Evolutionary conservation across 2,797 vertebrate genomes (phyloP).

Genomic region (Ispidina lecontei): DNA sequence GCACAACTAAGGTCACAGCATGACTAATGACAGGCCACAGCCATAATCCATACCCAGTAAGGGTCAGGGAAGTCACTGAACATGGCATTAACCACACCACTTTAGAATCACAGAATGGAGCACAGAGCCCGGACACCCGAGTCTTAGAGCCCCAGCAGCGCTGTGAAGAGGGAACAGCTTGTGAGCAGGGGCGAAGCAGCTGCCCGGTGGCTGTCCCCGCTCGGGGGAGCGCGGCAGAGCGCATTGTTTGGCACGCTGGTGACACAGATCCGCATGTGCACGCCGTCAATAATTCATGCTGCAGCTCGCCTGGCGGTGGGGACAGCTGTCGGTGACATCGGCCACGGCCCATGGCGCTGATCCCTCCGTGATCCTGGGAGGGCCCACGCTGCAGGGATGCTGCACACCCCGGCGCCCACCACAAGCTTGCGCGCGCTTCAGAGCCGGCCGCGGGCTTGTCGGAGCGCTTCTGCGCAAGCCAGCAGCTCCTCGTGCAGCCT

Average conservation of each 20-base stretch:
- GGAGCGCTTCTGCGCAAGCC: fast-evolving
- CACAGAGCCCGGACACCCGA: not conserved
- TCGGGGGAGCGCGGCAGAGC: slow-evolving; percentile 74
- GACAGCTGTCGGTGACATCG: slow-evolving; percentile 95
- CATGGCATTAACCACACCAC: too few relatives aligned
- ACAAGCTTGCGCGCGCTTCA: fast-evolving
- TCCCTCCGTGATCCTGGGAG: slow-evolving; percentile 85
- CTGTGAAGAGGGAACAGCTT: slow-evolving; percentile 49
- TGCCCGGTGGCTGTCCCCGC: slow-evolving; percentile 43
- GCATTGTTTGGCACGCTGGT: slow-evolving; percentile 75
- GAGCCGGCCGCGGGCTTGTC: fast-evolving
- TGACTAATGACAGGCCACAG: too few relatives aligned
- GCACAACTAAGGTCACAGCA: too few relatives aligned
- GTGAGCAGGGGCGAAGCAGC: slow-evolving; percentile 78
- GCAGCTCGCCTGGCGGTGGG: slow-evolving; percentile 88
- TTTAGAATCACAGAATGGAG: not conserved
- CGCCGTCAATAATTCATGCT: slow-evolving; percentile 86
- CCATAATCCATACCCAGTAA: not conserved
- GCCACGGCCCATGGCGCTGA: slow-evolving; percentile 90
- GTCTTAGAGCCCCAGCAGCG: not conserved
- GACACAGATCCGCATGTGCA: slow-evolving; percentile 81
- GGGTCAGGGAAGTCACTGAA: not conserved
- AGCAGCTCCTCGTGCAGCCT: not conserved
- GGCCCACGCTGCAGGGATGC: slow-evolving; percentile 75
- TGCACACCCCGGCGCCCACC: too few relatives aligned